These are phyloP conservation scores for Eurytoma californica DNA, from an alignment of 2,888 invertebrate genomes.

Conservation along the genomic window DNA sequence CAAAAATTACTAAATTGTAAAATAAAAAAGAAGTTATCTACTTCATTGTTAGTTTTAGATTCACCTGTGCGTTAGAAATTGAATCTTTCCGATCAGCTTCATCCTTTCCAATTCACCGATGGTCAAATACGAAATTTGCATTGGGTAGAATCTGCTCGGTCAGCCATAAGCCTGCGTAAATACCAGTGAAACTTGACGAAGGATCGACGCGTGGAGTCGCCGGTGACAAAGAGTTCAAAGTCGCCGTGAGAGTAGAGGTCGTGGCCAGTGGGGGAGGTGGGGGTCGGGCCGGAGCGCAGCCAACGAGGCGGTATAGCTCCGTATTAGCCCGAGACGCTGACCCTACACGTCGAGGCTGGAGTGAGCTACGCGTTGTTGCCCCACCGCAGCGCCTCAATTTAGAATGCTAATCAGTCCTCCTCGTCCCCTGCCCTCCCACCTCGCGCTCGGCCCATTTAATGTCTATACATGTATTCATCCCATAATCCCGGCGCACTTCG, in stretches of 20 bases:
- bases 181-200: neutral
- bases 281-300: neutral
- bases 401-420: conserved; percentile 73
- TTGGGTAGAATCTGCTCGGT: too few relatives aligned
- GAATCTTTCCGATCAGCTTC: too few relatives aligned
- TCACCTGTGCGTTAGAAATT: too few relatives aligned
- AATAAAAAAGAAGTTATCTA: too few relatives aligned
- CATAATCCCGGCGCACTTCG: conserved; percentile 35
- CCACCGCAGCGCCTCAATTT: conserved; percentile 74
- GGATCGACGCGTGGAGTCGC: conserved; percentile 34
- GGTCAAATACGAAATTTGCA: too few relatives aligned
- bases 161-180: too few relatives aligned
- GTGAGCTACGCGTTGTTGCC: conserved; percentile 41
- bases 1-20: too few relatives aligned
- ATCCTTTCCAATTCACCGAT: too few relatives aligned
- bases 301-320: neutral
- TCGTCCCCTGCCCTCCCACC: conserved; percentile 44
- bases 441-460: conserved; percentile 66
- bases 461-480: conserved; percentile 68
- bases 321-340: conserved; percentile 21
- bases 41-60: too few relatives aligned
- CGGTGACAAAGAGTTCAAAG: conserved; percentile 22
- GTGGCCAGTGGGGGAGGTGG: conserved; percentile 11
- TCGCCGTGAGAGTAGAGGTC: conserved; percentile 25
- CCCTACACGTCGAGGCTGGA: neutral